Evolutionary conservation across 2,888 invertebrate species (phyloP).

Genomic region (Lysandra coridon): DNA sequence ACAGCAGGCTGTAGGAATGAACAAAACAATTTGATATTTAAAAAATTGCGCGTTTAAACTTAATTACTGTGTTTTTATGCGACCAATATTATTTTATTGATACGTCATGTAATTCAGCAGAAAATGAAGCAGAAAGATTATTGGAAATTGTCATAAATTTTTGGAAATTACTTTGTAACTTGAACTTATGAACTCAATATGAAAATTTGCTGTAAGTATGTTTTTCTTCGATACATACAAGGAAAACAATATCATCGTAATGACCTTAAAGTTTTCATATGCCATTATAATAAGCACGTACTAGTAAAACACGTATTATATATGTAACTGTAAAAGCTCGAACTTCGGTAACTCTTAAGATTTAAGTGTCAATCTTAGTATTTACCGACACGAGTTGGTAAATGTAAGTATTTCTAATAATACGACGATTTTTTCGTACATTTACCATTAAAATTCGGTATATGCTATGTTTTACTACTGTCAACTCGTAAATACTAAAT

Average conservation of each 20-base stretch:
- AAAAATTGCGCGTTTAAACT: neutral
- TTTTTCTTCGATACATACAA: neutral
- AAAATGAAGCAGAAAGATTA: neutral
- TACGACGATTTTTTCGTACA: too few species aligned
- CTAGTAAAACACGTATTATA: too few species aligned
- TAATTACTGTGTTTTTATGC: neutral
- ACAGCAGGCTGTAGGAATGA: neutral
- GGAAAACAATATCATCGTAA: neutral
- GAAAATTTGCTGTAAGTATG: neutral
- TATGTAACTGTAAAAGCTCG: too few species aligned
- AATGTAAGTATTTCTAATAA: too few species aligned
- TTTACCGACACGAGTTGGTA: too few species aligned
- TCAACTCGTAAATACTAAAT: too few species aligned
- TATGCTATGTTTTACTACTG: too few species aligned
- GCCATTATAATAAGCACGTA: neutral
- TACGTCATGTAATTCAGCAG: neutral
- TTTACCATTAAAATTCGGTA: too few species aligned
- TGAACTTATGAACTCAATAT: neutral
- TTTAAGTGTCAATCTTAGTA: too few species aligned
- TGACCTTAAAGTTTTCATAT: neutral
- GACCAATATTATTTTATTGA: neutral
- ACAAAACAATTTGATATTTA: neutral
- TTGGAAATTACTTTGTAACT: neutral
- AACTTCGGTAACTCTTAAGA: too few species aligned
- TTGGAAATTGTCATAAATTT: neutral